Base-by-base conservation (phyloP, 2,113 vertebrate species). In the Labeo rohita region DNA sequence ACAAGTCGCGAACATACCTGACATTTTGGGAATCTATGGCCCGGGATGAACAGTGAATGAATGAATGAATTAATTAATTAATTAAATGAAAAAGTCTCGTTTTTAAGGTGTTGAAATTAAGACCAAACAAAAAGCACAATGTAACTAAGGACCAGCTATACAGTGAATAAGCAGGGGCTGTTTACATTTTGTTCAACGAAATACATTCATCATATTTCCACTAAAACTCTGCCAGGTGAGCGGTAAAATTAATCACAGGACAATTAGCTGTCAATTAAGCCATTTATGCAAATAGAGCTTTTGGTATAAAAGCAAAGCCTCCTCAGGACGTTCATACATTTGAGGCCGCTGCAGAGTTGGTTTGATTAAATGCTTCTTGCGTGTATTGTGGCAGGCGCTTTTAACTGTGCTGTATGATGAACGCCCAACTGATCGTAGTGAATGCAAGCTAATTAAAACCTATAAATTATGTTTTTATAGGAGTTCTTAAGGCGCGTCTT, bases 381-480 rank as follows among this genome's bases (percentile, higher is more conserved):
- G 93, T 91, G 91, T 95, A 94, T 94, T 95, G 90, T 96, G 96
- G 96, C 96, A 96, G 95, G 70, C 93, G 95, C 94, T 95, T 96
- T 95, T 95, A 93, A 95, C 94, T 88, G 94, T 93, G 93, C 93
- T 93, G 95, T 68, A 95, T 97, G 96, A 97, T 97, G 95, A 96
- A 96, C 95, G 96, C 95, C 95, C 94, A 94, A 94, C 94, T 95
- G 95, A 95, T 96, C 96, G 94, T 94, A 95, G 94, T 96, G 95
- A 97, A 97, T 96, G 94, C 95, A 93, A 93, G 94, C 94, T 97
- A 97, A 98, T 98, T 97, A 97, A 97, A 96, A 95, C 94, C 96
- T 96, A 97, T 96, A 96, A 96, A 97, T 97, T 96, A 97, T 96
- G 95, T 96, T 18, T 92, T 92, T 91, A 94, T 94, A 92, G 94